Percentiles rank a stretch among this genome's conserved stretches.
Conservation (phyloP, 2,797 vertebrate species). For the Dermochelys coriacea region DNA sequence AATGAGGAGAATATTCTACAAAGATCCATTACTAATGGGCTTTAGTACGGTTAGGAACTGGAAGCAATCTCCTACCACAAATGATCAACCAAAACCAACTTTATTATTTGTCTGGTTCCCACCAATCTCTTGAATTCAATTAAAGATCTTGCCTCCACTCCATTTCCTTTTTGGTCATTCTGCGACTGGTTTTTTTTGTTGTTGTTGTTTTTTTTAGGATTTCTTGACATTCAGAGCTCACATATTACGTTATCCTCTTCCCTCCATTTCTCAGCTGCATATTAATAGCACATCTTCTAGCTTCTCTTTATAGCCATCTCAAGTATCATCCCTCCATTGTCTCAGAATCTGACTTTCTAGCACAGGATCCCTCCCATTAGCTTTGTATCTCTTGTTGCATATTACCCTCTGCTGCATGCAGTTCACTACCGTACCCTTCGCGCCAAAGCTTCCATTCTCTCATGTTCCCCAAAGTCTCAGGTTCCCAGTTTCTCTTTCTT, state of each 20-base stretch:
- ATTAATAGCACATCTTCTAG: neutral
- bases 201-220: neutral
- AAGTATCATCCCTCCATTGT: too few relatives aligned
- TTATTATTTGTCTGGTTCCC: accelerated
- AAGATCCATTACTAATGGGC: constrained; percentile 9
- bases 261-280: neutral
- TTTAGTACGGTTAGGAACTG: accelerated
- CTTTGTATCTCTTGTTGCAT: neutral
- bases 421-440: neutral
- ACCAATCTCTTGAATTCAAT: accelerated
- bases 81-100: neutral
- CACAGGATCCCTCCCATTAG: neutral
- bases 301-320: neutral
- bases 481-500: neutral
- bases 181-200: too few relatives aligned
- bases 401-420: neutral
- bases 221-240: neutral
- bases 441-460: neutral
- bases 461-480: neutral
- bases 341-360: neutral
- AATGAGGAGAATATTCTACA: constrained; percentile 48
- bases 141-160: accelerated
- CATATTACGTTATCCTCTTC: neutral
- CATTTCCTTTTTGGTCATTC: accelerated
- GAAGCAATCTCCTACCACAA: neutral